These are phyloP conservation scores for Nyctibius grandis DNA, from an alignment of 2,797 vertebrate genomes.

Conservation along the genomic window DNA sequence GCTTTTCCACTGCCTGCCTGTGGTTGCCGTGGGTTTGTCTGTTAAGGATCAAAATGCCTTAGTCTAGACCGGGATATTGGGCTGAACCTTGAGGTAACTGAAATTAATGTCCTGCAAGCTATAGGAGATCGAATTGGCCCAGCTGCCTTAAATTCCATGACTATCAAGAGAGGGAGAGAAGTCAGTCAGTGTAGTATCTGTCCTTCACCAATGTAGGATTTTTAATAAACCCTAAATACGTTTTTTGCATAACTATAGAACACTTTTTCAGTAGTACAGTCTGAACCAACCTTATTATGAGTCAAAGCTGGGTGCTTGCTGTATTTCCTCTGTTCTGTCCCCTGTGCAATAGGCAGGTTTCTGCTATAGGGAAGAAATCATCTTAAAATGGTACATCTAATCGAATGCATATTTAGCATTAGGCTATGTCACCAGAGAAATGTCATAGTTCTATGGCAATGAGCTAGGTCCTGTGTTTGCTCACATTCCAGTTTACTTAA, in stretches of 20 bases:
- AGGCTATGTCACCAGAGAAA: neutral
- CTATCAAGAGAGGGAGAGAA: neutral
- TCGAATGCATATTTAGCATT: neutral
- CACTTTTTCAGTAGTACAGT: neutral
- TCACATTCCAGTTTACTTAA: neutral
- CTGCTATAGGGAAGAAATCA: neutral
- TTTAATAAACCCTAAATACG: neutral
- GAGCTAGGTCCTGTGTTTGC: neutral
- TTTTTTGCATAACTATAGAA: neutral
- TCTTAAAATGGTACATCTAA: neutral
- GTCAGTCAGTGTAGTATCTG: neutral
- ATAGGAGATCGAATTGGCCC: neutral
- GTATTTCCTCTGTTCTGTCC: neutral
- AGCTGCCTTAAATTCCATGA: neutral
- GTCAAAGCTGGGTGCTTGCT: neutral
- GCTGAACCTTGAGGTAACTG: neutral
- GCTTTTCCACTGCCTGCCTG: neutral
- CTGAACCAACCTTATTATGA: neutral
- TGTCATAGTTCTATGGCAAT: neutral
- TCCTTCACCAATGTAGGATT: neutral
- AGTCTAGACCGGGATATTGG: neutral
- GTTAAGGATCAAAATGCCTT: neutral
- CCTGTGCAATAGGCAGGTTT: neutral
- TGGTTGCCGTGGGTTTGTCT: neutral
- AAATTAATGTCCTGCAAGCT: neutral